Evolutionary conservation across 2,797 vertebrate genomes (phyloP).

Genomic region (Emys orbicularis): DNA sequence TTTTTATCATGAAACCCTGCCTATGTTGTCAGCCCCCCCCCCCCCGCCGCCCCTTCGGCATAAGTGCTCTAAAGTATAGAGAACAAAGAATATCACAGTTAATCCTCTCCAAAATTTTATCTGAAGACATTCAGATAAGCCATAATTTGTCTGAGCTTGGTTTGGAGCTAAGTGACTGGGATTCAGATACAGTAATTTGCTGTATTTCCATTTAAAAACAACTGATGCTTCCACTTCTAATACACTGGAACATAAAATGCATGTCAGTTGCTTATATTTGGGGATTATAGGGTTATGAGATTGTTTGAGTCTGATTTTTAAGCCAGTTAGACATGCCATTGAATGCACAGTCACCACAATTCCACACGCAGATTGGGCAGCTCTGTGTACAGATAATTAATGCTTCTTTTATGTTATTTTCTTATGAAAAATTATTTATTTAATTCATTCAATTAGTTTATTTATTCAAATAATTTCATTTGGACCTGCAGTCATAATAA

Average conservation of each 20-base stretch:
- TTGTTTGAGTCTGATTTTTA: constrained; percentile 58
- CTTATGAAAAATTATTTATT: neutral
- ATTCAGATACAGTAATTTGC: constrained; percentile 65
- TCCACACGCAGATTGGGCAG: neutral
- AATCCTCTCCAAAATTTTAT: constrained; percentile 73
- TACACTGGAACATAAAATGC: constrained; percentile 22
- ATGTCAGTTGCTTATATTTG: constrained; percentile 66
- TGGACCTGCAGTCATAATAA: constrained; percentile 25
- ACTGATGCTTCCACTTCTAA: constrained; percentile 61
- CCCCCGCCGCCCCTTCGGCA: neutral
- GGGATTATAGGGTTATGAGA: constrained; percentile 28
- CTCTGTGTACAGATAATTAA: neutral
- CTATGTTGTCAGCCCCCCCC: constrained; percentile 32
- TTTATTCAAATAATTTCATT: neutral
- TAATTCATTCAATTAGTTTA: neutral
- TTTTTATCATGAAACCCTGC: constrained; percentile 73
- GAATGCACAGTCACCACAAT: neutral
- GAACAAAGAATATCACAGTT: constrained; percentile 69
- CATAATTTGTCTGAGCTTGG: constrained; percentile 64
- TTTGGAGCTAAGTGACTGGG: constrained; percentile 64
- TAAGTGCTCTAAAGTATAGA: constrained; percentile 66
- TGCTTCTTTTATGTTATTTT: neutral
- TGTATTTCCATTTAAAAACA: constrained; percentile 59
- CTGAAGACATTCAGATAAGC: constrained; percentile 75
- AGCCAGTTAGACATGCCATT: neutral